Evolutionary conservation across 2,888 invertebrate genomes (phyloP).

Genomic region (Oscheius sp.): DNA sequence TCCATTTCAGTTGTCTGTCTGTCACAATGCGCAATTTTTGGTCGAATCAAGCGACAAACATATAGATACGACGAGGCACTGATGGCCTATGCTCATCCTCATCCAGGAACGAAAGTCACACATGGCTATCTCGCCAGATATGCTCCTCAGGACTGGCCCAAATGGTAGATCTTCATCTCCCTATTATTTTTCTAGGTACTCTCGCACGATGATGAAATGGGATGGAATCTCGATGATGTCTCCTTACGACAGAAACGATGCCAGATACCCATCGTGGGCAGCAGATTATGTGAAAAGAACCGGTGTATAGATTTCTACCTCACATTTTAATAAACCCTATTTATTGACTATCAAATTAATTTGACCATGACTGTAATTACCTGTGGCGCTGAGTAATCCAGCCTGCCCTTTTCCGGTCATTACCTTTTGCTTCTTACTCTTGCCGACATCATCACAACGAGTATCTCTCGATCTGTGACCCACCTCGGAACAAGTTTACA

Average conservation of each 20-base stretch:
- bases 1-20: conserved; percentile 16
- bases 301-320: neutral
- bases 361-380: conserved; percentile 21
- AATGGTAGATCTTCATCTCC: conserved; percentile 39
- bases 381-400: conserved; percentile 20
- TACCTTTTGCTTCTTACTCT: conserved; percentile 18
- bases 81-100: conserved; percentile 52
- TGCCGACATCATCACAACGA: neutral
- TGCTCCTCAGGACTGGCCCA: conserved; percentile 59
- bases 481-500: neutral
- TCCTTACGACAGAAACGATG: conserved; percentile 48
- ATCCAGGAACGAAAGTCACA: conserved; percentile 46
- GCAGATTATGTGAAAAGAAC: conserved; percentile 38
- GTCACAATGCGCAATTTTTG: conserved; percentile 9
- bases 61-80: conserved; percentile 53
- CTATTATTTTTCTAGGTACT: conserved; percentile 45
- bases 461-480: neutral
- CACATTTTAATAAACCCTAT: neutral
- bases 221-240: conserved; percentile 50
- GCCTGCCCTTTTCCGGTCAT: conserved; percentile 25
- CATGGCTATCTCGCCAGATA: conserved; percentile 54
- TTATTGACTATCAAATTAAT: neutral
- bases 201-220: conserved; percentile 59
- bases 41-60: conserved; percentile 49
- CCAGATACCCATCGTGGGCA: conserved; percentile 45